Base-by-base conservation (phyloP, 2,888 invertebrate species). In the Eurytoma adleriae region DNA sequence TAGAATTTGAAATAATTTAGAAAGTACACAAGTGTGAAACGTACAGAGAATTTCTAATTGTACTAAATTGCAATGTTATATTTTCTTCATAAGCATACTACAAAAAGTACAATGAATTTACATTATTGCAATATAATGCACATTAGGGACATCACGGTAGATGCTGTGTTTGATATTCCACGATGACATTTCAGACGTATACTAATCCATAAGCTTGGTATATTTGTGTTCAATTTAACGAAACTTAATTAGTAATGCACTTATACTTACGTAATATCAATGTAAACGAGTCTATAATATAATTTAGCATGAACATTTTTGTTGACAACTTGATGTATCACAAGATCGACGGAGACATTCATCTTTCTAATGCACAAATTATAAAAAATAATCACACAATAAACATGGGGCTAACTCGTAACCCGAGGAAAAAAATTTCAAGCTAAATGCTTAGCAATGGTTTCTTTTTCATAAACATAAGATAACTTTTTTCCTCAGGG, bases 221-320 rank as follows among this genome's bases (percentile, higher is more conserved):
- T 79, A 61, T 68, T 16, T 48, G 24, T 78, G 68, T 79, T 73
- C 66, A 57, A 66, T n/a, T 57, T 61, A 73, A 78, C 50, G 66
- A 59, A 70, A 56, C 54, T 40, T 40, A 40, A 10, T 40, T 40
- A 40, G 7, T 40, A 40, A 40, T 40, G 40, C 40, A 40, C 40
- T 40, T 40, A 40, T 10, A 40, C 40, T 40, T 40, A 10, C 7
- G 10, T 40, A 40, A 40, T 10, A 40, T 30, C 30, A 30, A 30
- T 30, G 30, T 40, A 40, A 40, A 10, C 40, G 40, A 40, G 40
- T 40, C 40, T 40, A 40, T 40, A 10, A 7, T 61, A 57, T 77
- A 73, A 40, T 50, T 48, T 48, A 73, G 77, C 78, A 81, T 81
- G 80, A 70, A 27, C 77, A 71, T 72, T 12, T 69, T 72, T n/a